Evolutionary conservation across 1,140 invertebrate genomes (phyloP).

Genomic region (Acromyrmex heyeri): DNA sequence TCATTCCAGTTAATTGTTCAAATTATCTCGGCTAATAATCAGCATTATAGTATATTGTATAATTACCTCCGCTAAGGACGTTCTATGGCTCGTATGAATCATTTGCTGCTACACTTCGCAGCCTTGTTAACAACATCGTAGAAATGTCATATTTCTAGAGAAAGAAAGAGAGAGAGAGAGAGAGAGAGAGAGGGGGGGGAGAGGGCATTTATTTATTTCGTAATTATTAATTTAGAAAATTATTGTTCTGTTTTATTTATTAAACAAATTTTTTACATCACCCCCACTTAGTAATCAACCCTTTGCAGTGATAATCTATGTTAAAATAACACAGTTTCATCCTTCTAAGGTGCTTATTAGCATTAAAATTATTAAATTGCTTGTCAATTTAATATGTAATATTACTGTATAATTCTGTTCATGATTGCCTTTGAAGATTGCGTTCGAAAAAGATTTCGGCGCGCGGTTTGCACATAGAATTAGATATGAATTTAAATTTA

Average conservation of each 20-base stretch:
- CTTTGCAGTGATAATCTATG: not conserved
- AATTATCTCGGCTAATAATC: conserved; percentile 20
- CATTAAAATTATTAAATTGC: too few species aligned
- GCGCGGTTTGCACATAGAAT: too few species aligned
- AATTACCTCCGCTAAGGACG: not conserved
- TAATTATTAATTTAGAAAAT: not conserved
- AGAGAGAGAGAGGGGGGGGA: not conserved
- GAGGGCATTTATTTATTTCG: not conserved
- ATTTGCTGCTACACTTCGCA: not conserved
- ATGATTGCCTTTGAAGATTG: too few species aligned
- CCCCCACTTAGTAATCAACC: not conserved
- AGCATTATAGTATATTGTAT: not conserved
- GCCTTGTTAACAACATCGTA: not conserved
- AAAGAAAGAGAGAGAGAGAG: not conserved
- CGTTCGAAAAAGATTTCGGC: too few species aligned
- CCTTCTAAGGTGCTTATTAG: too few species aligned
- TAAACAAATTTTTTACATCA: not conserved
- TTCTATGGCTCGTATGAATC: not conserved
- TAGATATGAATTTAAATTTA: too few species aligned
- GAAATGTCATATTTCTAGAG: not conserved
- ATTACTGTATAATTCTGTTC: too few species aligned
- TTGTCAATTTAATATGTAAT: too few species aligned
- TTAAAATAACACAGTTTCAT: not conserved
- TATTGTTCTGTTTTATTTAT: not conserved
- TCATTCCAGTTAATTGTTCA: conserved; percentile 9